Base-by-base conservation (phyloP, 2,113 vertebrate genomes). In the Peromyscus polionotus region DNA sequence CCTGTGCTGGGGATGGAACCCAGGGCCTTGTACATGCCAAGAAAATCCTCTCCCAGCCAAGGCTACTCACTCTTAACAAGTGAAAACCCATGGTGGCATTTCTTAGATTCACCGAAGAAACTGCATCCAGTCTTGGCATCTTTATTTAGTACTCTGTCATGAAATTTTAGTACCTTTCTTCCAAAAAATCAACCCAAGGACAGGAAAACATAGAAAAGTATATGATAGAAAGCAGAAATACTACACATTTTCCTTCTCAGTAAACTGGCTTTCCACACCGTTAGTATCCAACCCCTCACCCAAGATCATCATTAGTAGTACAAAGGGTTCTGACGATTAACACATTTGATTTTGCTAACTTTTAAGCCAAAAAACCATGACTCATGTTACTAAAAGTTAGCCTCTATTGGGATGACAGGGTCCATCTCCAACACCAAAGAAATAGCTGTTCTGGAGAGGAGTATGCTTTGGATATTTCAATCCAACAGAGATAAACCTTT, bases 401-500 rank as follows among this genome's bases (percentile, higher is more conserved):
- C 81, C 6, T 90, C 20, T 63, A 59, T 88, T 80, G 61, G 51
- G 88, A 93, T 81, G 68, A 88, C 28, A 51, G 9, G 65, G 86
- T 72, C 70, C 70, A 54, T 75, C 33, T 96, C 94, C 91, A 95
- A 70, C 42, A 86, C 63, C 65, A 92, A 95, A 94, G 65, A 88
- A 76, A 42, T 36, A 91, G 63, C 57, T 59, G 88, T 92, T 97
- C 68, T 76, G 51, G 57, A 90, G 65, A 92, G 61, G 19, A 76
- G 57, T 17, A 0, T 7, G 3, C 61, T 89, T 39, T 48, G 0
- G 13, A 33, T n/a, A 77, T 77, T 28, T 91, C 91, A 89, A 61
- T 83, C 72, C 86, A 93, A 90, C 24, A 87, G 73, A 96, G 33
- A 87, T 48, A 97, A 95, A 79, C 63, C 48, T 84, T 45, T 86